Evolutionary conservation across 2,113 vertebrate genomes (phyloP).

Genomic region (Amphiprion ocellaris): DNA sequence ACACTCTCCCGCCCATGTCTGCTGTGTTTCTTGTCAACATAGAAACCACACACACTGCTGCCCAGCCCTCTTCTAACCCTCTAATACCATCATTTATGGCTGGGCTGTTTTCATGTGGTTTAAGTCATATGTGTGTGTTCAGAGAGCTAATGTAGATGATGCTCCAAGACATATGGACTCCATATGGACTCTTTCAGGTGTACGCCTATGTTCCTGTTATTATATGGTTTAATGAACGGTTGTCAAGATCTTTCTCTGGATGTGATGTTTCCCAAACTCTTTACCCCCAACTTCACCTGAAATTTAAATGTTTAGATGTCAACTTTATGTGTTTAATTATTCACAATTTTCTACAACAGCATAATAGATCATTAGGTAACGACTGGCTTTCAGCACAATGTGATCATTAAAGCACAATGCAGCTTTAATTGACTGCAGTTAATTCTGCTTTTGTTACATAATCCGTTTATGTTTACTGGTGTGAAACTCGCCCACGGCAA

Average conservation of each 20-base stretch:
- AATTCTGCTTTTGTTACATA: constrained; percentile 41
- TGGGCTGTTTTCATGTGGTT: constrained; percentile 53
- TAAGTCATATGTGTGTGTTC: background rate
- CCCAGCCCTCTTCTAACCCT: constrained; percentile 18
- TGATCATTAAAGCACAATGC: constrained; percentile 15
- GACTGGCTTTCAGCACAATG: background rate
- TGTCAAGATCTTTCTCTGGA: background rate
- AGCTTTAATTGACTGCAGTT: constrained; percentile 38
- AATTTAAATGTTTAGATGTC: background rate
- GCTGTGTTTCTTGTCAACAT: constrained; percentile 11
- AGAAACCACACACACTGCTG: constrained; percentile 21
- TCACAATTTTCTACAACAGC: constrained; percentile 20
- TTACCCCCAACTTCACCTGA: background rate
- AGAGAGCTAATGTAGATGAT: constrained; percentile 1
- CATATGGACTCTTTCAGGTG: constrained; percentile 41
- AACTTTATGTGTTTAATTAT: constrained; percentile 13
- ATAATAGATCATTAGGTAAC: constrained; percentile 34
- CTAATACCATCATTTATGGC: constrained; percentile 23
- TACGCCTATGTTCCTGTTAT: constrained; percentile 22
- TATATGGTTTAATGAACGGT: constrained; percentile 14
- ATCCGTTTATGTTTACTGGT: constrained; percentile 31
- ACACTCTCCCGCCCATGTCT: constrained; percentile 1
- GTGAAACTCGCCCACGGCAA: constrained; percentile 17
- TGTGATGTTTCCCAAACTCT: background rate
- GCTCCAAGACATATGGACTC: constrained; percentile 38